Percentiles rank a stretch among this genome's conserved stretches.
phyloP scores from a whole-genome alignment of 1,140 invertebrate species.

The Drosophila prosaltans region DNA sequence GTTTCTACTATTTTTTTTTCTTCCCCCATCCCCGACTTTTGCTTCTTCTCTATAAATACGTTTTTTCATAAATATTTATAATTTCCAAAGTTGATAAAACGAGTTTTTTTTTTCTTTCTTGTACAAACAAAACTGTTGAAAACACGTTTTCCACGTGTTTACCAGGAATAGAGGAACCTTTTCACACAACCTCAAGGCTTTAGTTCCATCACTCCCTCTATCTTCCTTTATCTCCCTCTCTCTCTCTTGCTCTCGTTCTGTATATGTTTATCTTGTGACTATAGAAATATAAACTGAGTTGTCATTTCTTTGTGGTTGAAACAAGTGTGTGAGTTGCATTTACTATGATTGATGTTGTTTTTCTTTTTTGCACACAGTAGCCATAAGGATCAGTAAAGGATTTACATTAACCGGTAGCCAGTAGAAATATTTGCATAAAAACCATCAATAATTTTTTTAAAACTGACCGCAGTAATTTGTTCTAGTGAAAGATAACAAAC shows the following conservation, averaged over 20 bases:
- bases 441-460: conserved; percentile 59
- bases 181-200: conserved; percentile 47
- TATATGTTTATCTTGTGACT: conserved; percentile 51
- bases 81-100: conserved; percentile 64
- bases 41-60: conserved; percentile 36
- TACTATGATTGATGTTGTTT: conserved; percentile 60
- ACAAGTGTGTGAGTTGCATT: conserved; percentile 49
- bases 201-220: background rate
- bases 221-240: background rate
- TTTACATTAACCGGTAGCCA: conserved; percentile 61
- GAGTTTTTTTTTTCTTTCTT: conserved; percentile 50
- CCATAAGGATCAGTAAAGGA: conserved; percentile 53
- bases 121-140: background rate
- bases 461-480: conserved; percentile 74
- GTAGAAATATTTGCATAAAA: conserved; percentile 67
- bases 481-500: conserved; percentile 36
- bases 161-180: conserved; percentile 68
- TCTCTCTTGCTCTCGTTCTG: background rate
- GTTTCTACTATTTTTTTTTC: conserved; percentile 29
- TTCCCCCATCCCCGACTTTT: background rate
- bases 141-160: conserved; percentile 74
- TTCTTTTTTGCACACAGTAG: conserved; percentile 65
- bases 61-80: conserved; percentile 77
- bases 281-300: conserved; percentile 69
- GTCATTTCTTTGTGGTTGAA: conserved; percentile 48